Conservation (phyloP, 2,888 invertebrate species). For the Pseudococcus viburni region DNA sequence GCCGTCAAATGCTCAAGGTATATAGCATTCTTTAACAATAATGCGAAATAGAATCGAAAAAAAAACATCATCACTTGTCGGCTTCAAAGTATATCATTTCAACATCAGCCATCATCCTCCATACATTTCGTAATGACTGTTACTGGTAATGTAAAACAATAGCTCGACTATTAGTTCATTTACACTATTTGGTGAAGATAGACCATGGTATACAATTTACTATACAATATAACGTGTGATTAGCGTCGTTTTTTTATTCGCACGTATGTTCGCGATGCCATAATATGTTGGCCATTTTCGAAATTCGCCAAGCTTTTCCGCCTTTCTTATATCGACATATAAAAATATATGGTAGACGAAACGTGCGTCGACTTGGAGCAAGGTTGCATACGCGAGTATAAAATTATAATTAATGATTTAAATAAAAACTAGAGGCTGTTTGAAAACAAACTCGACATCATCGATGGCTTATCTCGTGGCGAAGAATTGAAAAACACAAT, state of each 20-base stretch:
- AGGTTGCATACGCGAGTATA: neutral
- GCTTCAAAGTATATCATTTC: neutral
- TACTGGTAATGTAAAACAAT: slow-evolving; percentile 26
- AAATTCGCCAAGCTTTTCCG: slow-evolving; percentile 3
- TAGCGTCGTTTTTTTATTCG: neutral
- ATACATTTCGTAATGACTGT: neutral
- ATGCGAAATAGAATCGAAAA: neutral
- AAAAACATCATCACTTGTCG: neutral
- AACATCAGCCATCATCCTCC: neutral
- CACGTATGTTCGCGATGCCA: neutral
- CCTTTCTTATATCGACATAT: neutral
- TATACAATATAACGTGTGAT: neutral
- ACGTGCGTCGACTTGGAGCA: neutral
- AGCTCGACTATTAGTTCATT: slow-evolving; percentile 28
- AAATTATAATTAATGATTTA: slow-evolving; percentile 20
- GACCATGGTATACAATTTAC: neutral
- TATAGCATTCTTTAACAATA: slow-evolving; percentile 4
- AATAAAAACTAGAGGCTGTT: neutral
- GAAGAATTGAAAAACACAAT: neutral
- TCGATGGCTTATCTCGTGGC: neutral
- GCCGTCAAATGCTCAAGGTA: neutral
- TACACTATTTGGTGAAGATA: slow-evolving; percentile 29
- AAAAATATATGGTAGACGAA: neutral
- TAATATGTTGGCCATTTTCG: neutral
- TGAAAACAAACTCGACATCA: neutral